These are phyloP conservation scores for Tragelaphus imberbis DNA, from an alignment of 2,113 vertebrate genomes.

Conservation along the genomic window DNA sequence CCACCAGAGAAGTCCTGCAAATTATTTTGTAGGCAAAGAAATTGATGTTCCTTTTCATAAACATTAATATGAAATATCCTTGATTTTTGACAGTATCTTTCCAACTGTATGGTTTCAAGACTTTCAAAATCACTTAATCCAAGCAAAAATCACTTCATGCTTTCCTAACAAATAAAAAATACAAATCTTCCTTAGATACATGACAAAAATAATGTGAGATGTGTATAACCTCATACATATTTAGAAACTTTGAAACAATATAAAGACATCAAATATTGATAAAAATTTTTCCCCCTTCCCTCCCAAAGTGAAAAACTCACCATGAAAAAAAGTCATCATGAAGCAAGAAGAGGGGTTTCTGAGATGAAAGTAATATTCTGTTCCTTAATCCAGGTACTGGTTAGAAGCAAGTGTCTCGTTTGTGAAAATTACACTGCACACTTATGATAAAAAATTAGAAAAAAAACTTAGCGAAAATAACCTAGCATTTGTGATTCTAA, in stretches of 20 bases:
- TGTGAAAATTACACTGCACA: neutral
- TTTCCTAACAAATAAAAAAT: neutral
- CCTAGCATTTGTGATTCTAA: neutral
- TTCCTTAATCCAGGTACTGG: neutral
- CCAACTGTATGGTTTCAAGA: neutral
- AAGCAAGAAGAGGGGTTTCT: neutral
- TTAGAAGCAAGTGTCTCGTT: conserved; percentile 1
- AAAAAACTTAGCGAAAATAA: neutral
- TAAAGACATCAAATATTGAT: conserved; percentile 11
- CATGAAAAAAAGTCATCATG: neutral
- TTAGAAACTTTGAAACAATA: conserved; percentile 42
- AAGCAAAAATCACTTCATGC: neutral
- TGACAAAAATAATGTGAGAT: conserved; percentile 14
- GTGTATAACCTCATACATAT: neutral
- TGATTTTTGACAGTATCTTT: conserved; percentile 28
- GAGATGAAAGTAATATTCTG: neutral
- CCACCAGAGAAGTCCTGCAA: neutral
- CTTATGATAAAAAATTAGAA: neutral
- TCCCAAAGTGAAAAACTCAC: neutral
- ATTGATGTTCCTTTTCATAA: neutral
- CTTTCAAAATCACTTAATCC: conserved; percentile 15
- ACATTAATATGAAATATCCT: conserved; percentile 16
- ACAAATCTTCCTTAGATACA: conserved; percentile 12
- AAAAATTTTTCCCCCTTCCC: neutral
- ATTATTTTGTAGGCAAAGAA: conserved; percentile 6